phyloP scores from a whole-genome alignment of 2,113 vertebrate genomes.

The Apodemus sylvaticus region DNA sequence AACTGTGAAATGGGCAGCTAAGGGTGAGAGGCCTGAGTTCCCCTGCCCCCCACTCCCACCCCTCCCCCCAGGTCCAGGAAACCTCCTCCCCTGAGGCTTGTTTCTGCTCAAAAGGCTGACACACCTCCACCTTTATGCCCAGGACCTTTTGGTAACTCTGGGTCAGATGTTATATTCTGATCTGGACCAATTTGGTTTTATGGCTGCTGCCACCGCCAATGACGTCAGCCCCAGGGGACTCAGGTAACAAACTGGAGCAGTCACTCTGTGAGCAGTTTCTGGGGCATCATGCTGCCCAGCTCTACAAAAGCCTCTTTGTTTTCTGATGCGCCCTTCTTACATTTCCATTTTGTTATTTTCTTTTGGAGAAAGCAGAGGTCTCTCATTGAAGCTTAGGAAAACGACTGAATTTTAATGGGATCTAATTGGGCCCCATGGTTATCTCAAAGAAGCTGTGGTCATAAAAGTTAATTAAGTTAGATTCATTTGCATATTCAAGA shows the following conservation, averaged over 20 bases:
- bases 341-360: conserved; percentile 45
- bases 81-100: rapidly evolving
- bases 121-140: background rate
- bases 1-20: background rate
- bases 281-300: background rate
- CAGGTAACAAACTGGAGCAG: background rate
- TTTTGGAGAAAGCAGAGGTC: conserved; percentile 64
- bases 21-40: background rate
- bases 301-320: conserved; percentile 46
- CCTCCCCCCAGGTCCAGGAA: background rate
- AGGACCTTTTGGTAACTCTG: background rate
- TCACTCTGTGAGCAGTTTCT: background rate
- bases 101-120: background rate
- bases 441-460: conserved; percentile 83
- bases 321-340: conserved; percentile 55
- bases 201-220: background rate
- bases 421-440: conserved; percentile 84
- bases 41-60: background rate
- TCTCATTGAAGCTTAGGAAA: conserved; percentile 78
- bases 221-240: background rate
- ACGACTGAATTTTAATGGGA: conserved; percentile 83
- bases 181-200: background rate
- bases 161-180: background rate
- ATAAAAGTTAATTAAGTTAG: conserved; percentile 88
- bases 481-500: conserved; percentile 85